These are phyloP conservation scores for Drosophila burlai DNA, from an alignment of 1,140 invertebrate species.

Conservation along the genomic window DNA sequence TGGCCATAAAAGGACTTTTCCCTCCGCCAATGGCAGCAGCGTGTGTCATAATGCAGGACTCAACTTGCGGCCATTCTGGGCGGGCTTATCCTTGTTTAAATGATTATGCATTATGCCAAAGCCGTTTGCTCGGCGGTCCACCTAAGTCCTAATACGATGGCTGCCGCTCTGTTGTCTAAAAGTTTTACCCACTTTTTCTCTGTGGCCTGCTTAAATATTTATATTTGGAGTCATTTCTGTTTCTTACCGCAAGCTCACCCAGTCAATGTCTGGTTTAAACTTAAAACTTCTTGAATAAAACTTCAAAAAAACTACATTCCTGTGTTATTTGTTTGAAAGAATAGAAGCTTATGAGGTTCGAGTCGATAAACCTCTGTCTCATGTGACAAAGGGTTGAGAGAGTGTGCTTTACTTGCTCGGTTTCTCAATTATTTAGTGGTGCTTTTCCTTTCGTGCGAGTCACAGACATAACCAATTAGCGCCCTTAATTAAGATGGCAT, in stretches of 20 bases:
- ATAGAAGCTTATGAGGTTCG: not conserved
- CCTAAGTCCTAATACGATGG: constrained; percentile 30
- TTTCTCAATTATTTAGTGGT: constrained; percentile 18
- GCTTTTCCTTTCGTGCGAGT: not conserved
- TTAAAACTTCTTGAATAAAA: constrained; percentile 1
- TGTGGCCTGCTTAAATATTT: constrained; percentile 66
- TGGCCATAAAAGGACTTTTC: constrained; percentile 74
- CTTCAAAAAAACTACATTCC: not conserved
- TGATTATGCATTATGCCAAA: constrained; percentile 75
- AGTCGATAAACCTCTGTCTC: not conserved
- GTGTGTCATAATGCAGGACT: constrained; percentile 53
- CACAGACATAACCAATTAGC: constrained; percentile 65
- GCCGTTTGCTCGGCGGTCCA: constrained; percentile 34
- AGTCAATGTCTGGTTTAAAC: constrained; percentile 43
- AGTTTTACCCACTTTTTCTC: constrained; percentile 49
- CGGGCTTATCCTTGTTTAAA: constrained; percentile 72
- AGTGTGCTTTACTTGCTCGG: not conserved
- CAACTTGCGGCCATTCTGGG: not conserved
- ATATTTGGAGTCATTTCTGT: constrained; percentile 60
- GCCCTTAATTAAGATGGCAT: constrained; percentile 72
- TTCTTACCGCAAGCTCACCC: constrained; percentile 14
- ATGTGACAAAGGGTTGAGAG: not conserved
- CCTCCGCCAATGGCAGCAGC: constrained; percentile 13
- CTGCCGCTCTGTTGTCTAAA: constrained; percentile 37
- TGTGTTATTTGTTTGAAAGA: not conserved